Conservation (phyloP, 2,888 invertebrate species). For the Rapana venosa region DNA sequence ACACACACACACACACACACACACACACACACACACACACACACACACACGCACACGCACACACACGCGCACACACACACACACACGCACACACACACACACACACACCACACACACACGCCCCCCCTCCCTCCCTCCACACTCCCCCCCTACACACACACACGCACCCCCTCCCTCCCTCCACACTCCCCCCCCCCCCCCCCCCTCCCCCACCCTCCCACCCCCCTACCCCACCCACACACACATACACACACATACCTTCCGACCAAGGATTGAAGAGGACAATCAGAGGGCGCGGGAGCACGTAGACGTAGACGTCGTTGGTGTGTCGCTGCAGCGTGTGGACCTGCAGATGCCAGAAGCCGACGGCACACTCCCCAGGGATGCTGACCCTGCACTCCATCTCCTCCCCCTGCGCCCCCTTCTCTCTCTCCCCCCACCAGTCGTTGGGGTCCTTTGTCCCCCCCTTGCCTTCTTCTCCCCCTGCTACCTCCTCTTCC, state of each 20-base stretch:
- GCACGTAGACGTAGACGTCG: slow-evolving; percentile 1
- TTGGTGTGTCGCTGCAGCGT: background rate
- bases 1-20: slow-evolving; percentile 25
- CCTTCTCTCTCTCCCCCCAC: background rate
- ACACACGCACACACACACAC: background rate
- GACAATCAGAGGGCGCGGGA: slow-evolving; percentile 24
- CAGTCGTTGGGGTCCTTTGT: background rate
- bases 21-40: slow-evolving; percentile 14
- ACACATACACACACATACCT: slow-evolving; percentile 25
- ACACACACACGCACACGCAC: background rate
- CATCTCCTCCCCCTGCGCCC: background rate
- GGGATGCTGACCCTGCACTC: slow-evolving; percentile 40
- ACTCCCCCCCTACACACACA: too few relatives aligned
- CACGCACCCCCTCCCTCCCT: too few relatives aligned
- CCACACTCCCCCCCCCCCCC: background rate
- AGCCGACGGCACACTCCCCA: slow-evolving; percentile 38
- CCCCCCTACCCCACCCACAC: too few relatives aligned
- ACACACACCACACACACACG: background rate
- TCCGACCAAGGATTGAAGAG: slow-evolving; percentile 47
- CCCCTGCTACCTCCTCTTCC: background rate
- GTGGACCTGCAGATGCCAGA: slow-evolving; percentile 40
- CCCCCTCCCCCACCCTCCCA: background rate
- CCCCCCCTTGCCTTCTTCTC: slow-evolving; percentile 7
- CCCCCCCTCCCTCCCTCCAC: background rate
- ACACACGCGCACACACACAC: background rate